Conservation (phyloP, 1,140 invertebrate genomes). For the Sogatella furcifera region DNA sequence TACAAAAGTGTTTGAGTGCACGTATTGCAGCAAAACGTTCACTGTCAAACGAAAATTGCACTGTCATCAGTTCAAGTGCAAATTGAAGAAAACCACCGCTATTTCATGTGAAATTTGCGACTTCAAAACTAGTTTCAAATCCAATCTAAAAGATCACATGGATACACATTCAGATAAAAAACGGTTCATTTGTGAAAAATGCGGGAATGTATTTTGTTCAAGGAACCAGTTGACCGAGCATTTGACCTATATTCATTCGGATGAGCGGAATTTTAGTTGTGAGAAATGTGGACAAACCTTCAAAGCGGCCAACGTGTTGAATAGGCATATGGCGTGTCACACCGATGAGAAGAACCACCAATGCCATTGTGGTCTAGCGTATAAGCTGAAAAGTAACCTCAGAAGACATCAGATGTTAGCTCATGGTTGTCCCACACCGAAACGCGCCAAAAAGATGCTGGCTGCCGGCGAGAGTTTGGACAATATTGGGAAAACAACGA, state of each 20-base stretch:
- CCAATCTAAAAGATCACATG: constrained; percentile 4
- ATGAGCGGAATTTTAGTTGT: constrained; percentile 10
- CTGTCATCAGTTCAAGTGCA: not conserved
- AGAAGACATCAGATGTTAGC: constrained; percentile 4
- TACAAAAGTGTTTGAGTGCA: not conserved
- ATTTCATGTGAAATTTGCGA: constrained; percentile 1
- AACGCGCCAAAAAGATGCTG: constrained; percentile 1
- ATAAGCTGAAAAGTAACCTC: constrained; percentile 3
- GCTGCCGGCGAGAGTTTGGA: not conserved
- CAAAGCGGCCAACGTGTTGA: not conserved
- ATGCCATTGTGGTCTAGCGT: constrained; percentile 10
- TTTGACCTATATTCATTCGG: constrained; percentile 1
- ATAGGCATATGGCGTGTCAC: constrained; percentile 6
- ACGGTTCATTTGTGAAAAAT: constrained; percentile 12
- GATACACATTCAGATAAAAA: constrained; percentile 1
- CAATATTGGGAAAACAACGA: not conserved
- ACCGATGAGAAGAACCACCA: not conserved
- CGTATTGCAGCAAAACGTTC: constrained; percentile 7
- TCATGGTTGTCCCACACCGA: not conserved
- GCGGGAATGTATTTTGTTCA: not conserved
- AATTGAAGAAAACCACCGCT: not conserved
- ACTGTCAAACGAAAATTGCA: constrained; percentile 2
- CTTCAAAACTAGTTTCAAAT: constrained; percentile 1
- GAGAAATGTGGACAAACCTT: constrained; percentile 9
- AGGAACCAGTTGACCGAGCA: constrained; percentile 6